Base-by-base conservation (phyloP, 2,797 vertebrate species). In the Chelmon rostratus region DNA sequence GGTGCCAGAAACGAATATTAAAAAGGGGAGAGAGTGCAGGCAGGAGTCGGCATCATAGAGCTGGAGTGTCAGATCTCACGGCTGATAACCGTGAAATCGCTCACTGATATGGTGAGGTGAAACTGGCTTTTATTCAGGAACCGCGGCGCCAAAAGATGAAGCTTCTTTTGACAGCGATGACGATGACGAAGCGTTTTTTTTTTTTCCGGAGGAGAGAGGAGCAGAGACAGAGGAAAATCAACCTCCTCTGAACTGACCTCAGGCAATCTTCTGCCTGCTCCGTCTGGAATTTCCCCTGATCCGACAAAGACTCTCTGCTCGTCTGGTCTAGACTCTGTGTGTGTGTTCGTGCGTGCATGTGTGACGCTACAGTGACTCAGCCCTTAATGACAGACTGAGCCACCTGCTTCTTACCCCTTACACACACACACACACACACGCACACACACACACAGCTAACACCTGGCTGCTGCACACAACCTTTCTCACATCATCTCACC, bases 331-430 rank as follows among this genome's bases (percentile, higher is more conserved):
- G 75, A 78, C 73, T 58, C 4, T 74, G 40, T 40, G 72, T 76
- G 59, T 72, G 59, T 54, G 64, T 66, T 42, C 12, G 44, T 44
- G 68, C 47, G 78, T 77, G 49, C 57, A 65, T 56, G 33, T 25
- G 49, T 25, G 84, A 81, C 23, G 23, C 63, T 61, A 64, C 63
- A 71, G 77, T 93, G 92, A 92, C 85, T 92, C 90, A 93, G 76
- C 70, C n/a, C 37, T 31, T 94, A 91, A 94, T 94, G 89, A 94
- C 88, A 92, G 91, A 89, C 90, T 85, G 81, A 83, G 40, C 84
- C 91, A 93, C 91, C 91, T 92, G 91, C 86, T 87, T 87, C 78
- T 69, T 79, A 38, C 84, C 58, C 25, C 53, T 2, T 19, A 75
- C 72, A 72, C 25, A 68, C 59, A 73, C 54, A 58, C 61, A 73